These are phyloP conservation scores for Salvator merianae DNA, from an alignment of 2,113 vertebrate species.

Conservation along the genomic window DNA sequence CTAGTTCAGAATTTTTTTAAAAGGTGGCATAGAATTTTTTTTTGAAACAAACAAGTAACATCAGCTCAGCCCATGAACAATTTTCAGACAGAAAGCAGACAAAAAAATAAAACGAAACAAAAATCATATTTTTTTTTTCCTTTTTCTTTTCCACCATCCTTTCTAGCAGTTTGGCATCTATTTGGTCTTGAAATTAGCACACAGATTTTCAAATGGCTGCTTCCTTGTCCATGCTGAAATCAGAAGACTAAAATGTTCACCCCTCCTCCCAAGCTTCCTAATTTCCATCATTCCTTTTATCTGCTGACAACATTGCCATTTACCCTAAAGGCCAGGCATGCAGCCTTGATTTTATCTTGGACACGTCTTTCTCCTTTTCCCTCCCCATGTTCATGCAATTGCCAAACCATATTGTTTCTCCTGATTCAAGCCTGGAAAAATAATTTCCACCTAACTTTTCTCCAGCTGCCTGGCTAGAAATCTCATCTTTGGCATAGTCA, in stretches of 20 bases:
- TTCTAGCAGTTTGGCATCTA: too few species aligned
- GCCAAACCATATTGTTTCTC: not conserved
- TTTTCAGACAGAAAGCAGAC: too few species aligned
- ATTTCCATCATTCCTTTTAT: not conserved
- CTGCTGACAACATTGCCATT: not conserved
- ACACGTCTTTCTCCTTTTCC: not conserved
- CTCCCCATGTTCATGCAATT: not conserved
- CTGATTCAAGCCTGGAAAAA: not conserved
- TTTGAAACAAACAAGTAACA: too few species aligned
- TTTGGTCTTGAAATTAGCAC: not conserved
- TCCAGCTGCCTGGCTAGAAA: not conserved
- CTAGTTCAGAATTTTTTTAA: too few species aligned
- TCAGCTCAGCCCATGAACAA: too few species aligned
- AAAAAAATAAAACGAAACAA: too few species aligned
- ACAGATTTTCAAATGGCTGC: not conserved
- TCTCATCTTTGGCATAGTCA: not conserved
- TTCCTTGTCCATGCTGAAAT: not conserved
- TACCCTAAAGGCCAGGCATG: not conserved
- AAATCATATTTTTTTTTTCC: too few species aligned
- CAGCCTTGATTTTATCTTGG: too few species aligned
- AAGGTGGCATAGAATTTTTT: too few species aligned
- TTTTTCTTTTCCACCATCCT: too few species aligned
- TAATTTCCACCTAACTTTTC: not conserved
- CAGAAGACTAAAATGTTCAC: not conserved
- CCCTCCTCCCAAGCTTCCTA: not conserved